A percentile compares a stretch with the other conserved stretches of the same genome.
Conservation (phyloP, 2,113 vertebrate genomes). For the Artemisiospiza belli region DNA sequence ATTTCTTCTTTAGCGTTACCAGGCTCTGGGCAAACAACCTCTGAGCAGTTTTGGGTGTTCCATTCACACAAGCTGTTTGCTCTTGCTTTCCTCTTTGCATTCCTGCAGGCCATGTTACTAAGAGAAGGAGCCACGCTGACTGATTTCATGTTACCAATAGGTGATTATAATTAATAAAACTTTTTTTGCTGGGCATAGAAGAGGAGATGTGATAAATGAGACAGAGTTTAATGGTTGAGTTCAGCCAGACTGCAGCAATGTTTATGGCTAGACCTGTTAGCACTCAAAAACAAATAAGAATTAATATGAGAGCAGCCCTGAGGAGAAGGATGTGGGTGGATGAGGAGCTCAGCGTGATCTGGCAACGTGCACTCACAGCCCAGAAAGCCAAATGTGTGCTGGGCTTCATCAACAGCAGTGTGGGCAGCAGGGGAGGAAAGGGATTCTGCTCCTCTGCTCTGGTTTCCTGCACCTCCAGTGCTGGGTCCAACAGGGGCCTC, state of each 20-base stretch:
- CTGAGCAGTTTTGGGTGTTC: background rate
- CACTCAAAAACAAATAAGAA: background rate
- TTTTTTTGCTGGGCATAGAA: background rate
- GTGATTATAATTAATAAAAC: background rate
- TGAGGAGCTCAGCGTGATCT: fast-evolving
- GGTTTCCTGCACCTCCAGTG: no score
- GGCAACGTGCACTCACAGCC: background rate
- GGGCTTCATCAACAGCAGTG: background rate
- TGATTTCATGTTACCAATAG: background rate
- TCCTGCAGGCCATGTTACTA: background rate
- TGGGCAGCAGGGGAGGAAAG: background rate
- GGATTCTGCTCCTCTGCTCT: background rate
- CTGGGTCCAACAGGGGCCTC: background rate
- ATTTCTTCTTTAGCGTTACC: background rate
- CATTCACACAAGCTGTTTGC: background rate
- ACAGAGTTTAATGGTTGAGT: background rate
- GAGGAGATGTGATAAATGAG: background rate
- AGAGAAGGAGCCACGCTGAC: fast-evolving
- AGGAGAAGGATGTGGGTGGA: background rate
- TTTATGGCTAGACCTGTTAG: background rate
- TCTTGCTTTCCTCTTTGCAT: background rate
- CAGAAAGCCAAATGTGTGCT: background rate
- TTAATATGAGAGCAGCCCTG: background rate
- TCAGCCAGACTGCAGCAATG: background rate
- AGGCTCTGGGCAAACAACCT: background rate